Conservation (phyloP, 2,888 invertebrate genomes). For the Mesopsocus fuscifrons region DNA sequence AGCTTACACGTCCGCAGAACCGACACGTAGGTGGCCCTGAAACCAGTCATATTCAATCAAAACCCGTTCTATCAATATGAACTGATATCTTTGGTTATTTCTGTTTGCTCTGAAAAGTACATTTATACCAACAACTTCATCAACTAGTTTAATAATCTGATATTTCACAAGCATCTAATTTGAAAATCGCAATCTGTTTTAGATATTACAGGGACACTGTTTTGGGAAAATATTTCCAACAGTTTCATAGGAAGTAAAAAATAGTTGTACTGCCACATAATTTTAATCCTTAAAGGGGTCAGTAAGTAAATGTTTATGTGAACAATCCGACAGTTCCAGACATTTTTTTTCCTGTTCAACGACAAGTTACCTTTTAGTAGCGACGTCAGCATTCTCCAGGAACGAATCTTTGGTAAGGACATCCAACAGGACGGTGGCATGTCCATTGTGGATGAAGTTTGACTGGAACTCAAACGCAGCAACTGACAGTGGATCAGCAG, state of each 20-base stretch:
- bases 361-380: conserved; percentile 36
- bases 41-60: conserved; percentile 15
- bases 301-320: neutral
- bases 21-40: conserved; percentile 67
- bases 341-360: conserved; percentile 1
- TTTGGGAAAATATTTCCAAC: no score
- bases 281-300: neutral
- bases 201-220: no score
- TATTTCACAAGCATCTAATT: neutral
- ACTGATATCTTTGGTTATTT: no score
- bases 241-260: neutral
- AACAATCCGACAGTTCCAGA: neutral
- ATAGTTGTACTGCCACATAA: neutral
- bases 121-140: no score
- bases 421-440: conserved; percentile 49
- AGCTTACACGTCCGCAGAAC: conserved; percentile 78
- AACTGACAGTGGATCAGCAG: conserved; percentile 58
- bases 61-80: no score
- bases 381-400: conserved; percentile 56
- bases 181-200: no score
- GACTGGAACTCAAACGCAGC: conserved; percentile 48
- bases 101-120: no score
- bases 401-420: conserved; percentile 74
- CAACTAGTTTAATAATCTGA: no score
- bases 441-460: conserved; percentile 44